Percentiles rank a stretch among this genome's conserved stretches.
phyloP scores from a whole-genome alignment of 2,113 vertebrate species.

The Cichladusa arquata region DNA sequence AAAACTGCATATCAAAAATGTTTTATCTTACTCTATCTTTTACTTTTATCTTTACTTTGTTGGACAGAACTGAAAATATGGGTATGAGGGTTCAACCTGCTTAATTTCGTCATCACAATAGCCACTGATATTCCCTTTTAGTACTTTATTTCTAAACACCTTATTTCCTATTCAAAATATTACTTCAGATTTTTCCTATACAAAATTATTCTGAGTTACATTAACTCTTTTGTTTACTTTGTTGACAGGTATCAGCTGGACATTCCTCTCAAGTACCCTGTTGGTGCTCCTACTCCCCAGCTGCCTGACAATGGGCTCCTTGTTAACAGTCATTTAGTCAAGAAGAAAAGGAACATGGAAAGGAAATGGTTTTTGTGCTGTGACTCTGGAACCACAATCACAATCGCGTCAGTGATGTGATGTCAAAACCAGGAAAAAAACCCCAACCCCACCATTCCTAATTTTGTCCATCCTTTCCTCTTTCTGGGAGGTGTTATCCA shows the following conservation, averaged over 20 bases:
- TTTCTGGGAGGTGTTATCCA: background rate
- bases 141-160: background rate
- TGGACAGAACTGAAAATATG: background rate
- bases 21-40: too few relatives aligned
- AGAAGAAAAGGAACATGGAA: background rate
- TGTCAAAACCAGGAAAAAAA: background rate
- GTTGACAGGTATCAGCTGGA: background rate
- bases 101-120: background rate
- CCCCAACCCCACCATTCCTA: fast-evolving
- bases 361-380: background rate
- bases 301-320: background rate
- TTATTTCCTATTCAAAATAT: background rate
- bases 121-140: background rate
- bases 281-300: background rate
- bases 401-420: background rate
- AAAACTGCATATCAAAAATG: background rate
- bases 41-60: too few relatives aligned
- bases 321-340: background rate
- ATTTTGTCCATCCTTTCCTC: background rate
- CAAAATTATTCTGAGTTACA: background rate
- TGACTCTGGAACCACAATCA: background rate
- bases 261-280: background rate
- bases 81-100: background rate
- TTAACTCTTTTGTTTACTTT: background rate
- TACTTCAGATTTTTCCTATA: background rate